Base-by-base conservation (phyloP, 2,113 vertebrate species). In the Ia io region DNA sequence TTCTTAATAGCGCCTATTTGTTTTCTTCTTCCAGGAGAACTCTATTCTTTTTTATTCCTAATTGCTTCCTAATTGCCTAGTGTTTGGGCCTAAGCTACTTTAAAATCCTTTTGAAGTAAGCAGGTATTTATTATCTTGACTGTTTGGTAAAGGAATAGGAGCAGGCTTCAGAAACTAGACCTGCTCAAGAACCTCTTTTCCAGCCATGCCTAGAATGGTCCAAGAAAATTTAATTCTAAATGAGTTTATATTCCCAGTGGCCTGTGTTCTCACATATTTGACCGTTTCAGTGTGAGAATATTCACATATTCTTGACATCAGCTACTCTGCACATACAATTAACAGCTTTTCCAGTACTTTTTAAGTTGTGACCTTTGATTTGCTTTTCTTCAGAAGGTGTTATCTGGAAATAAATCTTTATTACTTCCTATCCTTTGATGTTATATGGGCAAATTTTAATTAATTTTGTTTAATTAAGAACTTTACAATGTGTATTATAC, bases 331-430 rank as follows among this genome's bases (percentile, higher is more conserved):
- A 44, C 88, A 37, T 90, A 61, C 40, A 97, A 16, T 96, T 96
- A 96, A 92, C 73, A 56, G 74, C 59, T 93, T 83, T 61, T 30
- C 25, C 30, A 16, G 49, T 86, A 40, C 47, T 85, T 94, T 92
- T 84, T 77, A 95, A 93, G 56, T 79, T 96, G 83, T 91, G 77
- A 95, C 93, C 89, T 96, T 96, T 91, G 61, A 11, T 88, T 96
- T 91, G 42, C 74, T 92, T 96, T 96, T 95, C 40, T 90, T 80
- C 20, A 90, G 88, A 95, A 95, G 56, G 65, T 96, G 92, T 94
- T 93, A 93, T 77, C 88, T 96, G 84, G 83, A 96, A 96, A 92
- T 40, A 93, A n/a, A 69, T 79, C 59, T 97, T 92, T 95, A 92
- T 95, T 94, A 87, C 87, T 96, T 94, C 44, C 78, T 35, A 83